Conservation (phyloP, 2,888 invertebrate species). For the Xanthia togata region DNA sequence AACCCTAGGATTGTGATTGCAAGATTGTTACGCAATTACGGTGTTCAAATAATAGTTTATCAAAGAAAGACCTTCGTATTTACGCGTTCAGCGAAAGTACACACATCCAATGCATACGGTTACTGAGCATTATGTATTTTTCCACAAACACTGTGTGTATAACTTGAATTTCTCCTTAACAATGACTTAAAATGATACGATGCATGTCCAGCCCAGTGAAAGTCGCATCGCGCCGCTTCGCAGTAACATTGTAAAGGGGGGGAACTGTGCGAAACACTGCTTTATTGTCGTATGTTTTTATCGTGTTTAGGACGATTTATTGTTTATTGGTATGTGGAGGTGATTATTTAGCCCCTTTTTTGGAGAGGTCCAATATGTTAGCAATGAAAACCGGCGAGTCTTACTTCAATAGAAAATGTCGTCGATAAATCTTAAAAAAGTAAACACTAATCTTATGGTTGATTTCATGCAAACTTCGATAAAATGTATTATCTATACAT, state of each 20-base stretch:
- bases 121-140: slow-evolving; percentile 22
- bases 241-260: not conserved
- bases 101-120: not conserved
- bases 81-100: slow-evolving; percentile 6
- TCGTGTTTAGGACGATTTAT: slow-evolving; percentile 16
- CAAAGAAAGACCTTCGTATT: too few species aligned
- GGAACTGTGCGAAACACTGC: slow-evolving; percentile 38
- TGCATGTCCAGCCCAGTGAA: slow-evolving; percentile 49
- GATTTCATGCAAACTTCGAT: too few species aligned
- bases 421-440: too few species aligned
- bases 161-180: slow-evolving; percentile 51
- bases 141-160: slow-evolving; percentile 21
- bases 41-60: too few species aligned
- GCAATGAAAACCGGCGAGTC: too few species aligned
- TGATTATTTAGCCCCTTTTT: not conserved
- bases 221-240: slow-evolving; percentile 23
- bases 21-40: too few species aligned
- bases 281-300: slow-evolving; percentile 37
- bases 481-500: too few species aligned
- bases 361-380: not conserved
- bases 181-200: slow-evolving; percentile 34
- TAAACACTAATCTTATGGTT: too few species aligned
- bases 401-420: not conserved
- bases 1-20: too few species aligned
- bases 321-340: not conserved